A percentile compares a stretch with the other conserved stretches of the same genome.
Evolutionary conservation across 2,888 invertebrate genomes (phyloP).

Genomic region (Sisyra nigra): DNA sequence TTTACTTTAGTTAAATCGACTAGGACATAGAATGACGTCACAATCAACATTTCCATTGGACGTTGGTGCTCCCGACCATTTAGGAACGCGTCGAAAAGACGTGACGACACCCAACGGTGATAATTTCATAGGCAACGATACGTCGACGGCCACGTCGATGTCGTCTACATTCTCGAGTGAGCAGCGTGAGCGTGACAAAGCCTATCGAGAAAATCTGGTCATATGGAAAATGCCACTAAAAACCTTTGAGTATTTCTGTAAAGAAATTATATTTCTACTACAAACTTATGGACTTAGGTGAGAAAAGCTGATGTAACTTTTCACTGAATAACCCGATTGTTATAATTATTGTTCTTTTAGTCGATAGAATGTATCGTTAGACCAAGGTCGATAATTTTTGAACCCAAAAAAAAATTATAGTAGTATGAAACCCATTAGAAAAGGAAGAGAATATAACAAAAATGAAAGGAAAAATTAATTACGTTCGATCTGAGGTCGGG

Average conservation of each 20-base stretch:
- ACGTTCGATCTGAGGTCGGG: too few relatives aligned
- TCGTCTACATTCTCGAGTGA: conserved; percentile 3
- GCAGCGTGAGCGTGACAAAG: conserved; percentile 27
- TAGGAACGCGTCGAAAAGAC: conserved; percentile 5
- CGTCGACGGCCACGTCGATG: conserved; percentile 27
- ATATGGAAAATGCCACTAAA: conserved; percentile 67
- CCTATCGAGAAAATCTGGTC: conserved; percentile 50
- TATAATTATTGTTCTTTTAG: too few relatives aligned
- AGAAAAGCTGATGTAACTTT: too few relatives aligned
- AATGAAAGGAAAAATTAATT: too few relatives aligned
- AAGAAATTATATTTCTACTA: conserved; percentile 51
- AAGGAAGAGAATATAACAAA: too few relatives aligned
- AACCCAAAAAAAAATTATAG: too few relatives aligned
- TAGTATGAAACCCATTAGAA: too few relatives aligned
- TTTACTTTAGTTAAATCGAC: conserved; percentile 40
- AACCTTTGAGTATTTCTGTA: conserved; percentile 64
- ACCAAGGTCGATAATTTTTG: too few relatives aligned
- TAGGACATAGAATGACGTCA: conserved; percentile 46
- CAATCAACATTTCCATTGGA: conserved; percentile 18
- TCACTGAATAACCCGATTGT: not conserved
- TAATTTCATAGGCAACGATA: conserved; percentile 21
- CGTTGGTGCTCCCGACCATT: conserved; percentile 20
- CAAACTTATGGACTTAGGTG: conserved; percentile 40
- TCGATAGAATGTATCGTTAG: too few relatives aligned
- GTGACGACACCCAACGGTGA: conserved; percentile 10